phyloP scores from a whole-genome alignment of 1,140 invertebrate genomes.

The Tetraneura akinire region DNA sequence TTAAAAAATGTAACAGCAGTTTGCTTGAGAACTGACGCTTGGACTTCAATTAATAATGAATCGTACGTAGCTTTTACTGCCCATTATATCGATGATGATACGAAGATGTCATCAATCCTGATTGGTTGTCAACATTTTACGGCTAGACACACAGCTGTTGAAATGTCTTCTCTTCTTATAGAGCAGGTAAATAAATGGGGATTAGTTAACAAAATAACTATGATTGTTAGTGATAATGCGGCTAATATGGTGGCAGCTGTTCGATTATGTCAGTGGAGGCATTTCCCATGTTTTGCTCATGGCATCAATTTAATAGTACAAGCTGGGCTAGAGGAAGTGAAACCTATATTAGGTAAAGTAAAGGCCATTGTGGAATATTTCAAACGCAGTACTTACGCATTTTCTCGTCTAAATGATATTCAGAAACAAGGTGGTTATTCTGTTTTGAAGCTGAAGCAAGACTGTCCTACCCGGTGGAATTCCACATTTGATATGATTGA shows the following conservation, averaged over 20 bases:
- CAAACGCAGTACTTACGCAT: slow-evolving; percentile 53
- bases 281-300: slow-evolving; percentile 50
- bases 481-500: slow-evolving; percentile 57
- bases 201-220: slow-evolving; percentile 1
- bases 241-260: slow-evolving; percentile 53
- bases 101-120: neutral
- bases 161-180: neutral
- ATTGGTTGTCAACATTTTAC: slow-evolving; percentile 3
- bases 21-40: neutral
- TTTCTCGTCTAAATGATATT: slow-evolving; percentile 51
- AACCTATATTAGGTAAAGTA: slow-evolving; percentile 43
- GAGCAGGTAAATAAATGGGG: slow-evolving; percentile 8
- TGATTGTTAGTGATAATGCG: slow-evolving; percentile 52
- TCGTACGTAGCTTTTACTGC: neutral
- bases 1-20: neutral
- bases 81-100: neutral
- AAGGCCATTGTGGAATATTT: slow-evolving; percentile 55
- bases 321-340: slow-evolving; percentile 5
- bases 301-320: slow-evolving; percentile 46
- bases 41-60: slow-evolving; percentile 9
- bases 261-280: slow-evolving; percentile 44
- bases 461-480: slow-evolving; percentile 57
- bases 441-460: slow-evolving; percentile 56
- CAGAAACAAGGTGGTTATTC: slow-evolving; percentile 53
- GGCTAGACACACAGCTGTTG: slow-evolving; percentile 1